These are phyloP conservation scores for Cybosia mesomella DNA, from an alignment of 2,888 invertebrate species.

Conservation along the genomic window DNA sequence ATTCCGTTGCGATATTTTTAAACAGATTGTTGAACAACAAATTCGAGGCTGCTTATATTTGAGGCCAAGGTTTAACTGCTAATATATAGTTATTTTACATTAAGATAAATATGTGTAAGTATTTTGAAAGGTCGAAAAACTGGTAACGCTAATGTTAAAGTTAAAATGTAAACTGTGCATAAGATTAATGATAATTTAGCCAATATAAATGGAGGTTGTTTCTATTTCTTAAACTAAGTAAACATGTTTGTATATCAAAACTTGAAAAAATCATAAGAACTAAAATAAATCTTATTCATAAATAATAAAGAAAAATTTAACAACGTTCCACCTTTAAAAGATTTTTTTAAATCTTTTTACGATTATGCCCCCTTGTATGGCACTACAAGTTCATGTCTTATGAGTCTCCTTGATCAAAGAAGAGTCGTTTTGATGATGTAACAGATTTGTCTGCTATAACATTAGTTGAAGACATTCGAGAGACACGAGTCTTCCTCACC, in stretches of 20 bases:
- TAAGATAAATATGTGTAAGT: conserved; percentile 64
- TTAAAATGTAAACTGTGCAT: conserved; percentile 44
- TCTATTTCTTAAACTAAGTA: conserved; percentile 3
- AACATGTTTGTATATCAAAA: not conserved
- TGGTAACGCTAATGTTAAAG: conserved; percentile 53
- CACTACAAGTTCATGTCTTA: too few species aligned
- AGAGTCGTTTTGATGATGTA: too few species aligned
- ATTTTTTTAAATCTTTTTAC: too few species aligned
- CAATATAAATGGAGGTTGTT: conserved; percentile 20
- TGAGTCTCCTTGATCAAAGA: too few species aligned
- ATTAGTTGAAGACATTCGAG: too few species aligned
- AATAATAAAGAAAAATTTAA: too few species aligned
- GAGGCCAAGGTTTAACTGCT: conserved; percentile 82
- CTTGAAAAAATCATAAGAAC: not conserved
- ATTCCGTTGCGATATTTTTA: conserved; percentile 77
- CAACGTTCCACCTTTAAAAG: too few species aligned
- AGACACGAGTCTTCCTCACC: too few species aligned
- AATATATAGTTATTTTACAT: conserved; percentile 77
- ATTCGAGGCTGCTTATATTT: conserved; percentile 77
- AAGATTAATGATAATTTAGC: conserved; percentile 56
- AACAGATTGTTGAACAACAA: conserved; percentile 77
- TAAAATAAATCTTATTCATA: too few species aligned
- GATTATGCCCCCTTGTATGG: too few species aligned
- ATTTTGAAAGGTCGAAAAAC: conserved; percentile 66
- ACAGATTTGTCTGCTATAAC: too few species aligned